Conservation (phyloP, 2,797 vertebrate species). For the Capromys pilorides region DNA sequence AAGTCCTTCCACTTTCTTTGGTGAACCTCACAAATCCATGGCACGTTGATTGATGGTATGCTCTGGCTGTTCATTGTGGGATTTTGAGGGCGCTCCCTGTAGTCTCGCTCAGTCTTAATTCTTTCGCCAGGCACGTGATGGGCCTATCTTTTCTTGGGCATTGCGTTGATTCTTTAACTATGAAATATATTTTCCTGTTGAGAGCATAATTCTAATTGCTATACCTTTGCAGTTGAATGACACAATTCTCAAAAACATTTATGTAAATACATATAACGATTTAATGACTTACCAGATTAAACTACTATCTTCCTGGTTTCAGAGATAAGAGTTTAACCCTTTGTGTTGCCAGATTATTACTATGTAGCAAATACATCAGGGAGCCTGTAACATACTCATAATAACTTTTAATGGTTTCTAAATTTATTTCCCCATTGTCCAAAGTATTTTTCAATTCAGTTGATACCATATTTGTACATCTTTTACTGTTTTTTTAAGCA, state of each 20-base stretch:
- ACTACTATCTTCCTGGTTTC: background rate
- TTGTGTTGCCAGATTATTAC: background rate
- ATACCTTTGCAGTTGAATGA: background rate
- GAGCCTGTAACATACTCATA: background rate
- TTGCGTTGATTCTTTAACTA: background rate
- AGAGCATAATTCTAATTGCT: background rate
- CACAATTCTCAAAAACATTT: background rate
- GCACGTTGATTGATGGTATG: background rate
- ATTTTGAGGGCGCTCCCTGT: background rate
- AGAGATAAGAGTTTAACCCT: background rate
- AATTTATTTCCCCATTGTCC: background rate
- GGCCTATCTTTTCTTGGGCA: background rate
- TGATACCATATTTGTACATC: constrained; percentile 50
- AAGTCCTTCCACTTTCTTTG: background rate
- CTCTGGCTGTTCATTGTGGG: background rate
- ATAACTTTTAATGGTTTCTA: background rate
- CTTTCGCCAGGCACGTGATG: background rate
- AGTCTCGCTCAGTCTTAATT: background rate
- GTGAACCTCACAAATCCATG: background rate
- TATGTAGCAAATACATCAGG: background rate
- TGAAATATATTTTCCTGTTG: background rate
- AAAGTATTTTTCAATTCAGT: constrained; percentile 13
- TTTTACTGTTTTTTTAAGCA: background rate
- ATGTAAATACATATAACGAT: background rate
- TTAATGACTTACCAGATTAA: background rate